Evolutionary conservation across 2,797 vertebrate species (phyloP).

Genomic region (Anomalospiza imberbis): DNA sequence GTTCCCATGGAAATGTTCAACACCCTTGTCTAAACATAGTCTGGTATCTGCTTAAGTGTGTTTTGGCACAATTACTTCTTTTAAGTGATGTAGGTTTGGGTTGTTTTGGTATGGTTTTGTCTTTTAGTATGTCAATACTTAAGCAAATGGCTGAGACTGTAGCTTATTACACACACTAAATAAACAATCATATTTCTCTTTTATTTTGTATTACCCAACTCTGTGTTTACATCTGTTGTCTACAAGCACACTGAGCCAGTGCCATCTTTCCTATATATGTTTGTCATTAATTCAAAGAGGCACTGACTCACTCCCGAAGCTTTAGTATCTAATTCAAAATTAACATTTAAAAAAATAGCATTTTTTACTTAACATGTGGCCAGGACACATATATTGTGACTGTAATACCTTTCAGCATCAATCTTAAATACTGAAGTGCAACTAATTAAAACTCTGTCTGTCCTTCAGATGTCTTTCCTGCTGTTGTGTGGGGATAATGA

Average conservation of each 20-base stretch:
- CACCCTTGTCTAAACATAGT: neutral
- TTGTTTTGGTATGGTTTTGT: neutral
- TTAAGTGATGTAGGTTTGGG: neutral
- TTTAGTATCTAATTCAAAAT: neutral
- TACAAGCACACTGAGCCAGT: rapidly evolving
- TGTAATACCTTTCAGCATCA: neutral
- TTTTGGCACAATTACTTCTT: neutral
- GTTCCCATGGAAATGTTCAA: constrained; percentile 7
- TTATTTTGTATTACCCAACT: neutral
- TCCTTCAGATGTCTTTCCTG: neutral
- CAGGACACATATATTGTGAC: neutral
- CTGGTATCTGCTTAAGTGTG: neutral
- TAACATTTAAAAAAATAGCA: rapidly evolving
- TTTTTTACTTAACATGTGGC: neutral
- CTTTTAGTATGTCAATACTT: neutral
- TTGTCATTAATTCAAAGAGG: neutral
- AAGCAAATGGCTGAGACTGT: neutral
- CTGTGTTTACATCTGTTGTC: neutral
- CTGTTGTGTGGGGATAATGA: neutral
- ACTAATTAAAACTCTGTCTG: neutral
- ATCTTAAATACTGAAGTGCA: neutral
- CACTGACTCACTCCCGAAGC: neutral
- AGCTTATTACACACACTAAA: neutral
- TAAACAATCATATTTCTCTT: neutral
- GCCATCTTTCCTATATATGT: neutral